A percentile compares a stretch with the other conserved stretches of the same genome.
phyloP scores from a whole-genome alignment of 2,797 vertebrate genomes.

The Phalanger gymnotis region DNA sequence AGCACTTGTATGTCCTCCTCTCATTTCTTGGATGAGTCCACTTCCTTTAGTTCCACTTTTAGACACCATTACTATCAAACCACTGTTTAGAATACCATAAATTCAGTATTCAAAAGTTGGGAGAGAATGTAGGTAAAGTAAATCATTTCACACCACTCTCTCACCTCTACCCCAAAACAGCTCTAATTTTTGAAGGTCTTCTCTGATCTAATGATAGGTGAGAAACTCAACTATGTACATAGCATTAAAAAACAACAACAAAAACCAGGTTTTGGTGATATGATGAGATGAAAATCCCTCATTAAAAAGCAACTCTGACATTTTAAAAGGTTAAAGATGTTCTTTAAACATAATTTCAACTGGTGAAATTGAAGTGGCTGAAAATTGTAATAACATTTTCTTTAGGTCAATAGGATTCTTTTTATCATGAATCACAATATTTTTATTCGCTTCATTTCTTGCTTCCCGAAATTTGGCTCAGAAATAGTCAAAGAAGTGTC shows the following conservation, averaged over 20 bases:
- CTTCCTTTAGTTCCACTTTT: neutral
- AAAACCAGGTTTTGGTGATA: constrained; percentile 35
- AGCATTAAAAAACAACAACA: neutral
- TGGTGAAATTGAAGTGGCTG: constrained; percentile 38
- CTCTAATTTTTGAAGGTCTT: neutral
- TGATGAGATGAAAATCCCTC: constrained; percentile 15
- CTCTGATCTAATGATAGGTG: neutral
- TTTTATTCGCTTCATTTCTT: constrained; percentile 50
- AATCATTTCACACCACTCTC: neutral
- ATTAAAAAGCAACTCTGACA: constrained; percentile 2
- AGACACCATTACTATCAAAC: neutral
- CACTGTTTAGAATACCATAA: neutral
- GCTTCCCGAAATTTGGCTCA: constrained; percentile 27
- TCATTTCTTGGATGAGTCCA: neutral
- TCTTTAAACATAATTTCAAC: constrained; percentile 54
- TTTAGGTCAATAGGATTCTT: constrained; percentile 15
- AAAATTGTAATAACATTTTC: constrained; percentile 42
- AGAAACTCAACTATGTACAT: neutral
- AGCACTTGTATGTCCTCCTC: neutral
- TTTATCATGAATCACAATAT: constrained; percentile 4
- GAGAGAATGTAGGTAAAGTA: constrained; percentile 3
- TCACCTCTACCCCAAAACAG: neutral
- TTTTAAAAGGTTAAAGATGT: constrained; percentile 46
- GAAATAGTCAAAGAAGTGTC: constrained; percentile 9
- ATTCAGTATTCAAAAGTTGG: neutral